Percentiles rank a stretch among this genome's conserved stretches.
Conservation (phyloP, 2,113 vertebrate species). For the Rhynchopsitta pachyrhyncha region DNA sequence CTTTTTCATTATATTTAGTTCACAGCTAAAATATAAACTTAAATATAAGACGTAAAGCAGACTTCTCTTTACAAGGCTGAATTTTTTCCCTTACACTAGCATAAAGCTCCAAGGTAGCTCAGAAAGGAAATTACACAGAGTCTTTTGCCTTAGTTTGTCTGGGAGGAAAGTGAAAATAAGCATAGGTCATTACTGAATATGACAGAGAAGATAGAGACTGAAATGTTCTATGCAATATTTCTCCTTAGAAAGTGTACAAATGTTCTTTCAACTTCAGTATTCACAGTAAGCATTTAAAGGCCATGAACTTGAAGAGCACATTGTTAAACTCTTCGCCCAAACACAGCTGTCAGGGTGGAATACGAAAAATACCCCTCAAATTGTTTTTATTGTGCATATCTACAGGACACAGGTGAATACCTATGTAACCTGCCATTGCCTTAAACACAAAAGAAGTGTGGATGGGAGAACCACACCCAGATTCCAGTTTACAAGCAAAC, state of each 20-base stretch:
- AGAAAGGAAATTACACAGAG: background rate
- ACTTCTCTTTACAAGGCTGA: background rate
- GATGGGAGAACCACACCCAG: background rate
- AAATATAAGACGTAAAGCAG: background rate
- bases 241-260: background rate
- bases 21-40: background rate
- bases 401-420: background rate
- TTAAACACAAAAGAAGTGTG: background rate
- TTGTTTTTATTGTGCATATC: background rate
- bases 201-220: background rate
- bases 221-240: background rate
- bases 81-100: background rate
- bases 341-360: background rate
- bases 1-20: background rate
- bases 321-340: background rate
- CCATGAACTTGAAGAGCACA: background rate
- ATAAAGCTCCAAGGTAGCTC: background rate
- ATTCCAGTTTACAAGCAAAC: background rate
- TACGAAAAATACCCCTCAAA: background rate
- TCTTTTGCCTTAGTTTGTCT: background rate
- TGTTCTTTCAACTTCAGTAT: background rate
- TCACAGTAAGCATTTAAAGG: background rate
- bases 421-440: background rate
- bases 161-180: background rate
- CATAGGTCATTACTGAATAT: background rate